Evolutionary conservation across 2,888 invertebrate species (phyloP).

Genomic region (Icerya purchasi): DNA sequence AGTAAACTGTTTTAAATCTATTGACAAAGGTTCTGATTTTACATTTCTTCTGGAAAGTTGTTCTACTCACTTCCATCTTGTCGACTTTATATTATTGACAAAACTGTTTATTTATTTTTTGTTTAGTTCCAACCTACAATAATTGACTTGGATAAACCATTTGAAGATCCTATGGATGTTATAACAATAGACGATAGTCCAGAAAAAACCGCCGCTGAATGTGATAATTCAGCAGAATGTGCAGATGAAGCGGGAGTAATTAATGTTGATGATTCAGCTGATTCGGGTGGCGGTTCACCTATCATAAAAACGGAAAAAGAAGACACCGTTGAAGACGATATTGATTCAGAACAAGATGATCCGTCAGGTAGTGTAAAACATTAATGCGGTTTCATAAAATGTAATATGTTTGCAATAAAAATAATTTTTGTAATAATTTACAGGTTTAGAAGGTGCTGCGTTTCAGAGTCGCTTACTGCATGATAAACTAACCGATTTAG

Average conservation of each 20-base stretch:
- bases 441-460: conserved; percentile 71
- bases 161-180: neutral
- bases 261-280: no score
- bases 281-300: neutral
- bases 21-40: no score
- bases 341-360: conserved; percentile 32
- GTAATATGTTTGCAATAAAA: no score
- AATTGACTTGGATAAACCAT: neutral
- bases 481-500: conserved; percentile 81
- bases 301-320: conserved; percentile 17
- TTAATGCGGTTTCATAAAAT: neutral
- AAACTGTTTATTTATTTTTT: no score
- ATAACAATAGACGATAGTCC: neutral
- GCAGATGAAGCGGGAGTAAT: neutral
- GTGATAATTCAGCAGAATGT: neutral
- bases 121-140: neutral
- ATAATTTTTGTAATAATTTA: no score
- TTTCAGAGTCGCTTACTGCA: conserved; percentile 84
- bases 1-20: no score
- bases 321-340: conserved; percentile 25
- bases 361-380: conserved; percentile 26
- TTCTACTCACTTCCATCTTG: no score
- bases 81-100: no score
- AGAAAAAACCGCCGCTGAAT: neutral
- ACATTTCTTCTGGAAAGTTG: no score